Evolutionary conservation across 2,888 invertebrate genomes (phyloP), one percentile per base, ranked within the genome.

Genomic region (Serripes groenlandicus): DNA sequence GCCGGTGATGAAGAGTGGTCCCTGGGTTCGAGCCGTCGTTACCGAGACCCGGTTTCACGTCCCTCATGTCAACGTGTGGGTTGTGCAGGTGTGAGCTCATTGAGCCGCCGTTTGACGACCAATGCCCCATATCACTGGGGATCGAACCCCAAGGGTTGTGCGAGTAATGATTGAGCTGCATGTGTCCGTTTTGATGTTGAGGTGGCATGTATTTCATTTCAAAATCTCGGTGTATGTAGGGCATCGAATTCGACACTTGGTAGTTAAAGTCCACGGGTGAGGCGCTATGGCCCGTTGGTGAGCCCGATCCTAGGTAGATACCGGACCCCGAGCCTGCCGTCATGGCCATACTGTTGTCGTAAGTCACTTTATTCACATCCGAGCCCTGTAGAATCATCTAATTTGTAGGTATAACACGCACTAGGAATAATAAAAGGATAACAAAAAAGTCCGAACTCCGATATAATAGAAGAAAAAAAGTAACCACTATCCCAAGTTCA

Each of bases 291-390:
- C 97, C 97, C 95, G 97, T 97, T 93, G 96, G 96, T 94, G 96
- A 96, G 95, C 96, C 96, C 95, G 97, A 97, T 95, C 96, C 96
- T 96, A 98, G 97, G 96, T 98, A 98, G 96, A 94, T 91, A 80
- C 93, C 93, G 73, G 94, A 91, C 81, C 98, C 97, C 96, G 98
- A 97, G 96, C 98, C 98, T 96, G 98, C 98, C 98, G 98, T 98
- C 97, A 89, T 90, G 84, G 84, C 83, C 88, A 81, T 84, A 56
- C 72, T 81, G 72, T 83, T 56, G 54, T 80, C 80, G 78, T 73
- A 78, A 49, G 66, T 71, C 68, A 74, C 79, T 73, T 75, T 69
- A 66, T 73, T 83, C 71, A 80, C 83, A 80, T 83, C 83, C 66
- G 79, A 66, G 30, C 71, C 71, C 66, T 83, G 83, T 35, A 83